A percentile compares a stretch with the other conserved stretches of the same genome.
phyloP scores from a whole-genome alignment of 2,888 invertebrate species.

The Thereva unica region DNA sequence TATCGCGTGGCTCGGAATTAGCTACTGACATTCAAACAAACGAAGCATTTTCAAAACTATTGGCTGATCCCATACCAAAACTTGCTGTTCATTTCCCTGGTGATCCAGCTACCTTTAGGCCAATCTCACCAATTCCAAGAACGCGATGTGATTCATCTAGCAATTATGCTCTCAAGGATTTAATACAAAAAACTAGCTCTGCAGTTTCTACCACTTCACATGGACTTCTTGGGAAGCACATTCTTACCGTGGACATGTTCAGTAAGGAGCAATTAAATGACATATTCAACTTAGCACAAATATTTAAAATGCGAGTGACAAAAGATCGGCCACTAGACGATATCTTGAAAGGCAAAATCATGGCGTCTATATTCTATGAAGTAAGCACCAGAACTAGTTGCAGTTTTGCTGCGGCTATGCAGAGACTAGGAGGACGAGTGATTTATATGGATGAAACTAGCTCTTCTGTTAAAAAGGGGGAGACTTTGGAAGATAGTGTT shows the following conservation, averaged over 20 bases:
- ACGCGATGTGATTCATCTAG: constrained; percentile 65
- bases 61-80: constrained; percentile 55
- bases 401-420: constrained; percentile 97
- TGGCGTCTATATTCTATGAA: constrained; percentile 97
- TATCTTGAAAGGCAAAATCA: constrained; percentile 86
- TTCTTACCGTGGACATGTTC: constrained; percentile 85
- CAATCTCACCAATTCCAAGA: constrained; percentile 60
- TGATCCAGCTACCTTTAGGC: constrained; percentile 60
- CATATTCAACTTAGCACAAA: constrained; percentile 91
- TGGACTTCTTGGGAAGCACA: constrained; percentile 72
- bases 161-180: constrained; percentile 58
- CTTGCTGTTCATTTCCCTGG: constrained; percentile 67
- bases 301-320: constrained; percentile 77
- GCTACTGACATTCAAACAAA: constrained; percentile 61
- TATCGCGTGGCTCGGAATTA: constrained; percentile 43
- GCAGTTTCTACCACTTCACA: constrained; percentile 55
- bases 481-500: constrained; percentile 88
- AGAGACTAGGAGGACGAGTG: constrained; percentile 90
- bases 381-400: constrained; percentile 95
- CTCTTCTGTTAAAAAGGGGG: constrained; percentile 96
- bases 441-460: constrained; percentile 86
- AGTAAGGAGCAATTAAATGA: constrained; percentile 88
- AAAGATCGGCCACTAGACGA: constrained; percentile 85
- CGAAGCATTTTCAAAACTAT: constrained; percentile 60
- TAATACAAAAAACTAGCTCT: constrained; percentile 58